Conservation (phyloP, 37 sponge, comb jelly and placozoan genomes). For the Axinella damicornis region DNA sequence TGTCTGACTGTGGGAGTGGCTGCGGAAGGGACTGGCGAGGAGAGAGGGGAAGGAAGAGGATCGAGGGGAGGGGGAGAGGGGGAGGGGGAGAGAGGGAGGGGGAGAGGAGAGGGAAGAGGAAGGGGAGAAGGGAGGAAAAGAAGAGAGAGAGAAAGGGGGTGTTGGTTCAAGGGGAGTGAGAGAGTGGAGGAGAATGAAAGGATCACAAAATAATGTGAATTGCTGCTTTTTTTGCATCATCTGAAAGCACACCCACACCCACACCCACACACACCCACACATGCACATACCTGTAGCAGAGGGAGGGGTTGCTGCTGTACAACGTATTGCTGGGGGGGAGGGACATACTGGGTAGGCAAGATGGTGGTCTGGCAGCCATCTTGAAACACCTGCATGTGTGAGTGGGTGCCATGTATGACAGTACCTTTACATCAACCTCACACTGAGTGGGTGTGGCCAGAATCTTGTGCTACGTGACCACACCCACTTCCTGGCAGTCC, state of each 20-base stretch:
- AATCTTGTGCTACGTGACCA: background rate
- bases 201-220: too few species aligned
- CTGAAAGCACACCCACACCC: background rate
- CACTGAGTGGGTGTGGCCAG: background rate
- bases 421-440: background rate
- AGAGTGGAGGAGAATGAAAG: too few species aligned
- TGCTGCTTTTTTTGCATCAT: too few species aligned
- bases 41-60: too few species aligned
- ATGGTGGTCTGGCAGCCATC: constrained; percentile 47
- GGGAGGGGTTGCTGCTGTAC: background rate
- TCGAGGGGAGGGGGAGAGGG: too few species aligned
- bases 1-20: background rate
- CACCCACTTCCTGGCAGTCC: background rate
- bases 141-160: too few species aligned
- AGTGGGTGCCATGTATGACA: background rate
- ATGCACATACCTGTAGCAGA: background rate
- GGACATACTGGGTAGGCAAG: constrained; percentile 49
- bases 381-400: constrained; percentile 26
- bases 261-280: too few species aligned
- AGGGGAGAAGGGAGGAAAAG: background rate
- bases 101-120: background rate
- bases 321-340: constrained; percentile 5
- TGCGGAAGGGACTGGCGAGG: background rate
- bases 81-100: background rate
- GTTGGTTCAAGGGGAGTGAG: too few species aligned